A percentile compares a stretch with the other conserved stretches of the same genome.
Conservation (phyloP, 2,888 invertebrate species). For the Ophioninae sp. region DNA sequence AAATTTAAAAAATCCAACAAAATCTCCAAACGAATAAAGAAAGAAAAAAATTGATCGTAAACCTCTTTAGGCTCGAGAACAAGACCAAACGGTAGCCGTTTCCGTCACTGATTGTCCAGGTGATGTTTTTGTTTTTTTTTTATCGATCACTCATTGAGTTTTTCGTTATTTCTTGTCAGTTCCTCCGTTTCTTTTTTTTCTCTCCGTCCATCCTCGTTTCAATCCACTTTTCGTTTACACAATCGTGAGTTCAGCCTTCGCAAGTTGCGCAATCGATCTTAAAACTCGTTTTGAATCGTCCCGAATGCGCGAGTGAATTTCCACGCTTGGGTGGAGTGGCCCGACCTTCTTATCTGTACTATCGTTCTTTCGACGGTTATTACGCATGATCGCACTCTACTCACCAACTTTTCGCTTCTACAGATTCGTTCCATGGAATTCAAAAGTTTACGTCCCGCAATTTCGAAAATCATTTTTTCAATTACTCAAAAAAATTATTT, state of each 20-base stretch:
- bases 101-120: constrained; percentile 9
- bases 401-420: no score
- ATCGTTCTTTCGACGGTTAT: neutral
- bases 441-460: neutral
- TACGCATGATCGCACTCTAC: neutral
- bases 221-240: constrained; percentile 24
- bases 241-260: constrained; percentile 45
- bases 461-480: neutral
- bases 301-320: constrained; percentile 58
- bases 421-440: neutral
- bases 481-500: no score
- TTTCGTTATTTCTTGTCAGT: neutral
- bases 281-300: constrained; percentile 51
- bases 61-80: neutral
- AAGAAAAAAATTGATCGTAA: neutral
- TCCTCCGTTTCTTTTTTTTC: neutral
- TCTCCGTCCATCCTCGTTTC: neutral
- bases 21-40: neutral
- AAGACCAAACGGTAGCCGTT: neutral
- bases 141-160: constrained; percentile 19
- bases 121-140: constrained; percentile 15
- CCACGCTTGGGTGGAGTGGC: constrained; percentile 65
- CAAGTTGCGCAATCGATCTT: constrained; percentile 52
- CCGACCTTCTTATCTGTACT: constrained; percentile 28
- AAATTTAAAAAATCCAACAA: no score